phyloP scores from a whole-genome alignment of 2,888 invertebrate genomes.

The Nomada ruficornis region DNA sequence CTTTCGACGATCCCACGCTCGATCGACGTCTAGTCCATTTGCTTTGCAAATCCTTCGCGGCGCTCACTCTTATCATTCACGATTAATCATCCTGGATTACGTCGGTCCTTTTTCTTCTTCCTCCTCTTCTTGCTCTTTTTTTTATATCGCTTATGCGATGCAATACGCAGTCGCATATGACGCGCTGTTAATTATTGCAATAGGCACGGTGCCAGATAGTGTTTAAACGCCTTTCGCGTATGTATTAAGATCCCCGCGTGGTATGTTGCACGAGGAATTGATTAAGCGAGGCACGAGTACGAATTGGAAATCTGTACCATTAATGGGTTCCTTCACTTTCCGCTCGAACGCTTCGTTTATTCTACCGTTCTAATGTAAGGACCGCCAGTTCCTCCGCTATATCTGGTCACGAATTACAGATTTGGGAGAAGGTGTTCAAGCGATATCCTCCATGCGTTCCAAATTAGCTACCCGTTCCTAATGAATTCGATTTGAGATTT shows the following conservation, averaged over 20 bases:
- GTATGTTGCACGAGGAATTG: slow-evolving; percentile 37
- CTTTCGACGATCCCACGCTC: slow-evolving; percentile 38
- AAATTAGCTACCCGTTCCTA: slow-evolving; percentile 35
- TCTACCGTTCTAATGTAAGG: slow-evolving; percentile 23
- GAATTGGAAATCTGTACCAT: slow-evolving; percentile 24
- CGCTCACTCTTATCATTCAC: neutral
- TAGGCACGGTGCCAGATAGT: slow-evolving; percentile 36
- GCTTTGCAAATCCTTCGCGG: neutral
- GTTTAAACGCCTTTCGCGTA: slow-evolving; percentile 43
- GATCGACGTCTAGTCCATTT: slow-evolving; percentile 19
- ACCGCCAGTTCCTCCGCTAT: neutral
- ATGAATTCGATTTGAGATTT: slow-evolving; percentile 23
- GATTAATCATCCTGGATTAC: neutral
- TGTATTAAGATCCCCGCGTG: slow-evolving; percentile 27
- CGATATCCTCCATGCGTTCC: slow-evolving; percentile 5
- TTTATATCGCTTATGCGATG: neutral
- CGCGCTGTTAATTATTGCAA: slow-evolving; percentile 45
- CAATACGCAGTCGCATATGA: slow-evolving; percentile 29
- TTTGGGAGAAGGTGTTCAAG: slow-evolving; percentile 7
- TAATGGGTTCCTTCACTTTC: slow-evolving; percentile 33
- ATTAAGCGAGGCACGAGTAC: slow-evolving; percentile 39
- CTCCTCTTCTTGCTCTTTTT: neutral
- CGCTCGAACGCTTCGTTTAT: slow-evolving; percentile 31
- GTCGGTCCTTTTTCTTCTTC: neutral
- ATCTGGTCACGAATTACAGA: neutral